Evolutionary conservation across 1,140 invertebrate species (phyloP).

Genomic region (Heterodera schachtii): DNA sequence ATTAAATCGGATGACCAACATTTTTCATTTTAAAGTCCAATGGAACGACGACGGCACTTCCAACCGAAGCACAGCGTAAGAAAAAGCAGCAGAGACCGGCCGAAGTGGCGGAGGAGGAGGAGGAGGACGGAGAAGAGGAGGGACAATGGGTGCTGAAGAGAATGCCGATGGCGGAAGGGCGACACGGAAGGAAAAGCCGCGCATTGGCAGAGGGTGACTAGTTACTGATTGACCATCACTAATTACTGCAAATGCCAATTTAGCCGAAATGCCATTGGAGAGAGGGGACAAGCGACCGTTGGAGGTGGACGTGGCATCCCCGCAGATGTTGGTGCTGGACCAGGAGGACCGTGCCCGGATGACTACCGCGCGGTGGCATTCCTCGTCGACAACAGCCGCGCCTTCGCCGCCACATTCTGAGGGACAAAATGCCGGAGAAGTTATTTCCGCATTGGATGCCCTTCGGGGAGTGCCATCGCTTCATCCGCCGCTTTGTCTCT

Average conservation of each 20-base stretch:
- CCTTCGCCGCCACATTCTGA: background rate
- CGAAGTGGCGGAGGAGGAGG: slow-evolving; percentile 4
- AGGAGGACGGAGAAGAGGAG: background rate
- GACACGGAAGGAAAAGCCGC: background rate
- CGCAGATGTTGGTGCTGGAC: slow-evolving; percentile 28
- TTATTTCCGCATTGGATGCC: too few relatives aligned
- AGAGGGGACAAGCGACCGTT: background rate
- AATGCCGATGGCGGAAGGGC: background rate
- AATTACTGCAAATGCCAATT: background rate
- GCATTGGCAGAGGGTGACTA: background rate
- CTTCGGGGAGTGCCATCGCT: background rate
- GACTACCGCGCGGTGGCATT: background rate
- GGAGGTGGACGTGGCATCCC: slow-evolving; percentile 27
- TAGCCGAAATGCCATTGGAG: background rate
- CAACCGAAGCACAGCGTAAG: background rate
- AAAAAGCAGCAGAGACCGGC: background rate
- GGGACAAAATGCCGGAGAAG: background rate
- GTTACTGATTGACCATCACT: background rate
- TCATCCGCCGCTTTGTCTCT: background rate
- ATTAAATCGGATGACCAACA: too few relatives aligned
- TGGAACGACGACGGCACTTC: background rate
- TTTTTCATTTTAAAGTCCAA: background rate
- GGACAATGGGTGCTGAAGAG: background rate
- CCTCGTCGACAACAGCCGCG: background rate
- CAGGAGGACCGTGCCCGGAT: slow-evolving; percentile 21